Evolutionary conservation across 2,888 invertebrate species (phyloP), one percentile per base, ranked within the genome.

Genomic region (Philaethria dido): DNA sequence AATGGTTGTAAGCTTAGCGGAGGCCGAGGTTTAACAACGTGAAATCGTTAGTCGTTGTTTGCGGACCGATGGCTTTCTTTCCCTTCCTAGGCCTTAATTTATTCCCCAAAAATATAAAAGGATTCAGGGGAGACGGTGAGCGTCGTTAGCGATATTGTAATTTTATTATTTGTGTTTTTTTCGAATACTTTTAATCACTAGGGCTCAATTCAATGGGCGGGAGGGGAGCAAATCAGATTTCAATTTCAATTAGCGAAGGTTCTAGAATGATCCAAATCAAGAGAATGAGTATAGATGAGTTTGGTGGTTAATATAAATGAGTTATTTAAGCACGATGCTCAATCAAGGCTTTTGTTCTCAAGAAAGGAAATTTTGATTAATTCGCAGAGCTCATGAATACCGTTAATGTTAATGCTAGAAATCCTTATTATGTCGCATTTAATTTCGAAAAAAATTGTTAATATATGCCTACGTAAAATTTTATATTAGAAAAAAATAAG

Each of bases 61-160:
- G 86, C 82, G 77, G 78, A 76, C 79, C 78, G 80, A 74, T 78
- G 76, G 80, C 80, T 84, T 83, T 83, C 80, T 81, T 84, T 83
- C 85, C 84, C 85, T 84, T 87, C 81, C 77, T 76, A 84, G 81
- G 81, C 82, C 78, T 85, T 89, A 91, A 91, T 92, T 92, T 90
- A 90, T 91, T 89, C 89, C 85, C 85, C 78, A 83, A 89, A 89
- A 91, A 89, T 88, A 89, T 89, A 92, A 92, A 92, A 92, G 92
- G 92, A 92, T 92, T 91, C 86, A 81, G 84, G 83, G 87, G 88
- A 89, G 87, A 79, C 81, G 80, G 78, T 77, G 75, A 80, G 69
- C 89, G 84, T 89, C 89, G 93, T 93, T 93, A 93, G 89, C 91
- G 90, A 93, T 93, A 93, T 93, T 93, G 93, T 93, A 93, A 93